Evolutionary conservation across 2,888 invertebrate species (phyloP).

Genomic region (Oxystoma pomonae): DNA sequence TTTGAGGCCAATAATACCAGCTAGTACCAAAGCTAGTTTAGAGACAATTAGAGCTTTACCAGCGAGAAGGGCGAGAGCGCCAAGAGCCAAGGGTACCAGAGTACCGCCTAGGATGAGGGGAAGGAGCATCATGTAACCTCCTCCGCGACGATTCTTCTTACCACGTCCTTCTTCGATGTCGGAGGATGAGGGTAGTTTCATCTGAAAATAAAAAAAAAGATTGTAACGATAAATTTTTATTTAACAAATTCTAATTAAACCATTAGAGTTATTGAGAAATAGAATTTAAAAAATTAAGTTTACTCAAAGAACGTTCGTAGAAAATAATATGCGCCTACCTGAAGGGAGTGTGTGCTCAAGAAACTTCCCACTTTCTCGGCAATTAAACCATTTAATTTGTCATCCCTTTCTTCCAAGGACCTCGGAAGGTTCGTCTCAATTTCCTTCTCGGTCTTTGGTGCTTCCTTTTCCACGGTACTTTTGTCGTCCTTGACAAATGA

Average conservation of each 20-base stretch:
- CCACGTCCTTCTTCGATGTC: constrained; percentile 65
- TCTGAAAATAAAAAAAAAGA: constrained; percentile 48
- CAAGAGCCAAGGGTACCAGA: constrained; percentile 76
- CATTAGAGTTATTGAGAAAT: no score
- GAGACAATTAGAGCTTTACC: constrained; percentile 84
- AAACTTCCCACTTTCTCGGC: constrained; percentile 69
- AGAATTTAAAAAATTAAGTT: no score
- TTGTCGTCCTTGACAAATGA: constrained; percentile 64
- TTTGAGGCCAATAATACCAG: constrained; percentile 81
- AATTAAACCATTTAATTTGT: constrained; percentile 70
- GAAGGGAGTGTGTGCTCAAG: constrained; percentile 73
- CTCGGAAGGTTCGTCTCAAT: constrained; percentile 72
- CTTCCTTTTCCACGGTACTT: constrained; percentile 43
- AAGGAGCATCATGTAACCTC: constrained; percentile 70
- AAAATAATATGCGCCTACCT: no score
- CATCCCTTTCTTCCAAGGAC: constrained; percentile 65
- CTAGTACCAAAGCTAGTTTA: constrained; percentile 75
- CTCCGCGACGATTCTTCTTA: constrained; percentile 66
- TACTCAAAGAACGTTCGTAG: no score
- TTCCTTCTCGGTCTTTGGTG: constrained; percentile 54
- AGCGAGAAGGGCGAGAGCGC: constrained; percentile 75
- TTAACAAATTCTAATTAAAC: no score
- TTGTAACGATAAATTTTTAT: no score
- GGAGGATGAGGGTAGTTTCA: constrained; percentile 69
- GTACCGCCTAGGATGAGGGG: constrained; percentile 78